Conservation (phyloP, 2,888 invertebrate species). For the Carcina quercana region DNA sequence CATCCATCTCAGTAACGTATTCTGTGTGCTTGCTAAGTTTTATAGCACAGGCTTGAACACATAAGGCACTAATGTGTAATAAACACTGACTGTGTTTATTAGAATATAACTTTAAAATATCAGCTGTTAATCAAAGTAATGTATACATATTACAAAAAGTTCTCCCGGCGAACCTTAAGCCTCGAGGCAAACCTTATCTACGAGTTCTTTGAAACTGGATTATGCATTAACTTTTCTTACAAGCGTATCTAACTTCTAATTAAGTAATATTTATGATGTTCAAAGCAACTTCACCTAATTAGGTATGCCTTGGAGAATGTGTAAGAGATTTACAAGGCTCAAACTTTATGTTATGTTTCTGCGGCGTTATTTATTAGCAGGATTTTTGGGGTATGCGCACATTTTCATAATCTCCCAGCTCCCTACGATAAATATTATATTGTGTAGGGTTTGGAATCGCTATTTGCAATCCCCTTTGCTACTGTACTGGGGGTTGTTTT, state of each 20-base stretch:
- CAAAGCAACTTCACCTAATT: slow-evolving; percentile 20
- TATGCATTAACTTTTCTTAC: slow-evolving; percentile 27
- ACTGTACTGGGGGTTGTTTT: slow-evolving; percentile 44
- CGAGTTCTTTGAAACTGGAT: slow-evolving; percentile 23
- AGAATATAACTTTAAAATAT: too few species aligned
- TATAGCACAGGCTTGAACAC: too few species aligned
- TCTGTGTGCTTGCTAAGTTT: too few species aligned
- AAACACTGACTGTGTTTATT: too few species aligned
- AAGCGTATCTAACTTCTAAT: slow-evolving; percentile 29
- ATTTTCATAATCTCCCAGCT: slow-evolving; percentile 53
- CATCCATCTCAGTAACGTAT: too few species aligned
- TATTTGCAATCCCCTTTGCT: slow-evolving; percentile 56
- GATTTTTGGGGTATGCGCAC: slow-evolving; percentile 9
- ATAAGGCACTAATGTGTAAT: too few species aligned
- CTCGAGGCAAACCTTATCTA: slow-evolving; percentile 5
- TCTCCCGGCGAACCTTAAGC: background rate
- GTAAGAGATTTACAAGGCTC: background rate
- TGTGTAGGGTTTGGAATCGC: slow-evolving; percentile 51
- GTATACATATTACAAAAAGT: too few species aligned
- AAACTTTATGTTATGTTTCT: background rate
- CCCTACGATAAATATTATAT: slow-evolving; percentile 62
- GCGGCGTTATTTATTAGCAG: background rate
- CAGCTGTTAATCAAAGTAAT: too few species aligned
- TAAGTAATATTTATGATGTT: slow-evolving; percentile 34
- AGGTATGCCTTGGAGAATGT: background rate